A percentile compares a stretch with the other conserved stretches of the same genome.
Evolutionary conservation across 2,888 invertebrate species (phyloP).

Genomic region (Nemoura dubitans): DNA sequence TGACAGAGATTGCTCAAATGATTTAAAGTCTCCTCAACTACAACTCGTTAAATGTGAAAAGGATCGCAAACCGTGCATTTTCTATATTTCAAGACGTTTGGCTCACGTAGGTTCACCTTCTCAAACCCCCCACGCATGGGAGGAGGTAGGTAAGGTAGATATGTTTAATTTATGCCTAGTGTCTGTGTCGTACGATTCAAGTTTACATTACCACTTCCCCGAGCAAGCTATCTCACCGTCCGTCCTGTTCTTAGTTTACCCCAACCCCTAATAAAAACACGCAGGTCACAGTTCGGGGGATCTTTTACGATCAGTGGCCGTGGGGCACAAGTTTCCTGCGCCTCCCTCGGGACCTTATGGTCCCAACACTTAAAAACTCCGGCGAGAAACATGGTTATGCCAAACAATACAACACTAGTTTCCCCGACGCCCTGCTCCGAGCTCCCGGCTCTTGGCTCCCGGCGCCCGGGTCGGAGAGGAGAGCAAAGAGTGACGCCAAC

Average conservation of each 20-base stretch:
- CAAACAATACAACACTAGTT: not conserved
- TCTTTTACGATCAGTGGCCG: slow-evolving; percentile 43
- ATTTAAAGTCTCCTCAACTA: not conserved
- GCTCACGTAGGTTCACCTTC: not conserved
- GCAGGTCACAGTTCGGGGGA: slow-evolving; percentile 41
- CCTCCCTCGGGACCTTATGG: slow-evolving; percentile 15
- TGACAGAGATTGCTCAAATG: not conserved
- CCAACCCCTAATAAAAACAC: slow-evolving; percentile 33
- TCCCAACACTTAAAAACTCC: slow-evolving; percentile 35
- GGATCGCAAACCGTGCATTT: not conserved
- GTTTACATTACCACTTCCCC: slow-evolving; percentile 29
- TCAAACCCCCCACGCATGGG: not conserved
- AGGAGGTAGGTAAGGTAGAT: not conserved
- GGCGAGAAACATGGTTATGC: slow-evolving; percentile 28
- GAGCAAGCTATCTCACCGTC: not conserved
- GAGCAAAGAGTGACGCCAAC: not conserved
- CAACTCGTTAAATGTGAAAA: slow-evolving; percentile 7
- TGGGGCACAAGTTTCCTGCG: slow-evolving; percentile 33
- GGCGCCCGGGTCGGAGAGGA: not conserved
- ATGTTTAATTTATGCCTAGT: slow-evolving; percentile 1
- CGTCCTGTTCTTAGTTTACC: slow-evolving; percentile 17
- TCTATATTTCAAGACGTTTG: not conserved
- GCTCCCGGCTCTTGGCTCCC: too few species aligned
- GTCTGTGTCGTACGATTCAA: slow-evolving; percentile 3
- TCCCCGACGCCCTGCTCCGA: too few species aligned